Percentiles rank a stretch among this genome's conserved stretches.
Evolutionary conservation across 2,888 invertebrate species (phyloP).

Genomic region (Xestia xanthographa): DNA sequence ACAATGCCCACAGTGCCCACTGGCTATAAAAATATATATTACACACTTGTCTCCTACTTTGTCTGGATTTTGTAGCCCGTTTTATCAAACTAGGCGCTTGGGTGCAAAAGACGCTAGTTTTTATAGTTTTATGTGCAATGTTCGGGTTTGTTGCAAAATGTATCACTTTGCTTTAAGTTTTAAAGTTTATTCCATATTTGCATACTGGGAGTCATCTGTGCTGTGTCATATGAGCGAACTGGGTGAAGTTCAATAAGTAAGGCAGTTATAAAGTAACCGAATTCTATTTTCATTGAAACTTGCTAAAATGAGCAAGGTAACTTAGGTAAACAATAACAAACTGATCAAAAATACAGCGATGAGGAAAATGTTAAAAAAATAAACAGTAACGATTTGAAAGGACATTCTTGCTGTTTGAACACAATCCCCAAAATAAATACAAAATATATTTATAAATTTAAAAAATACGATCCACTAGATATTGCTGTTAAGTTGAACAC

Average conservation of each 20-base stretch:
- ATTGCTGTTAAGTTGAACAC: slow-evolving; percentile 64
- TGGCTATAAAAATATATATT: slow-evolving; percentile 72
- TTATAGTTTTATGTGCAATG: slow-evolving; percentile 54
- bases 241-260: not conserved
- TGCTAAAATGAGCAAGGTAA: not conserved
- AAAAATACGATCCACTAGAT: slow-evolving; percentile 48
- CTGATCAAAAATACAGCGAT: slow-evolving; percentile 5
- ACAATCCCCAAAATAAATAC: slow-evolving; percentile 33
- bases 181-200: slow-evolving; percentile 42
- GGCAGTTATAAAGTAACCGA: not conserved
- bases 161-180: slow-evolving; percentile 45
- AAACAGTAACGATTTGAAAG: slow-evolving; percentile 4
- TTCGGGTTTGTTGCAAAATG: slow-evolving; percentile 50
- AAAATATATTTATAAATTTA: slow-evolving; percentile 36
- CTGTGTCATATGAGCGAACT: not conserved
- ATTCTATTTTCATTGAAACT: not conserved
- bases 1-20: slow-evolving; percentile 63
- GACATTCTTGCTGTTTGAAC: not conserved
- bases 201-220: slow-evolving; percentile 29
- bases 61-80: slow-evolving; percentile 72
- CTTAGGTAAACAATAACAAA: not conserved
- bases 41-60: slow-evolving; percentile 73
- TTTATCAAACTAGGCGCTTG: slow-evolving; percentile 66
- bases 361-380: slow-evolving; percentile 22
- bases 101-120: slow-evolving; percentile 42